Conservation (phyloP, 2,888 invertebrate species). For the Orchesellides sinensis region DNA sequence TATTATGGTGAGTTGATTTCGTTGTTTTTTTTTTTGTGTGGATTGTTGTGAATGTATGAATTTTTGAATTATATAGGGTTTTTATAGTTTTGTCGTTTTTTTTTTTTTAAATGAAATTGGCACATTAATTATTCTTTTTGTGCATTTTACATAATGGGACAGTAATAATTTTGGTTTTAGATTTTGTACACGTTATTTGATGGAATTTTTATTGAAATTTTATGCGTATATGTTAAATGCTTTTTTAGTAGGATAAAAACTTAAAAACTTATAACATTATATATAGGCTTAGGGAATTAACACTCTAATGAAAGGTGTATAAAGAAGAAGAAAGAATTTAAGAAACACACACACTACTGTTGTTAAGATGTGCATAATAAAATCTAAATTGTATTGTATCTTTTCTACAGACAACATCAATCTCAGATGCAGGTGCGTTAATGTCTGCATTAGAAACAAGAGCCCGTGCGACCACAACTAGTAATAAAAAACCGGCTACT, state of each 20-base stretch:
- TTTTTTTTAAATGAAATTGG: no score
- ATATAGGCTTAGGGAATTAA: not conserved
- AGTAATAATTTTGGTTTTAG: no score
- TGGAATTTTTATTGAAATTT: slow-evolving; percentile 6
- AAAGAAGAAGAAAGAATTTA: not conserved
- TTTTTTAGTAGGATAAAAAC: no score
- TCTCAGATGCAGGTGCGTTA: slow-evolving; percentile 28
- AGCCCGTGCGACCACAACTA: slow-evolving; percentile 6
- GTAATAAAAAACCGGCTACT: not conserved
- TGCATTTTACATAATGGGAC: no score
- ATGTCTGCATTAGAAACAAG: slow-evolving; percentile 18
- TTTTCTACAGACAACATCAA: slow-evolving; percentile 34
- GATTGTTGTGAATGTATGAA: slow-evolving; percentile 21
- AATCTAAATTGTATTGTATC: no score
- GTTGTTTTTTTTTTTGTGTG: slow-evolving; percentile 17
- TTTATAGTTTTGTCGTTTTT: no score
- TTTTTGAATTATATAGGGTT: no score
- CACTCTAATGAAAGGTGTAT: not conserved
- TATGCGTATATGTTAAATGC: not conserved
- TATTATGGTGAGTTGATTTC: slow-evolving; percentile 82
- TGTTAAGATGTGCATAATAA: no score
- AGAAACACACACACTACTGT: no score
- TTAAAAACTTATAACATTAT: no score
- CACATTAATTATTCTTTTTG: no score
- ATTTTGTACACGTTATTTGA: no score